A percentile compares a stretch with the other conserved stretches of the same genome.
phyloP scores from a whole-genome alignment of 2,113 vertebrate genomes.

The Turnix velox region DNA sequence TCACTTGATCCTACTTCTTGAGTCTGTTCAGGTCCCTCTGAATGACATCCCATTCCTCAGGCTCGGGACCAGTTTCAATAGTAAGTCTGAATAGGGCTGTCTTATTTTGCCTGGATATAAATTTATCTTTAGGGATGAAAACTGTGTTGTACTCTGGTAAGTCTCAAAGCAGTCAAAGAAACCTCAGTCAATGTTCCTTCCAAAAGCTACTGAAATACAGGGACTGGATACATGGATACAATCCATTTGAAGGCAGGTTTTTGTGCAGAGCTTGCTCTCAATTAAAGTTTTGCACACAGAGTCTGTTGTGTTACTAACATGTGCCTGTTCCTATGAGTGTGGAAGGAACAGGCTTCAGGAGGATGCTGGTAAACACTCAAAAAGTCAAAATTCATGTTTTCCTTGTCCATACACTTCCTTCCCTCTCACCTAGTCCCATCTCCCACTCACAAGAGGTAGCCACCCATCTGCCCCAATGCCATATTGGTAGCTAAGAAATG shows the following conservation, averaged over 20 bases:
- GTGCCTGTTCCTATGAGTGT: neutral
- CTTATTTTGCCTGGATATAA: neutral
- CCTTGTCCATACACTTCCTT: neutral
- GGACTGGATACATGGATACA: neutral
- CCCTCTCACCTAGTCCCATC: neutral
- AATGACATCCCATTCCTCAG: neutral
- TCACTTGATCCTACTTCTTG: neutral
- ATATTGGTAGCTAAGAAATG: neutral
- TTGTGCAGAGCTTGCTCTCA: neutral
- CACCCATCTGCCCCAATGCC: neutral
- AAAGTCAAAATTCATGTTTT: neutral
- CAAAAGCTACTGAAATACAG: neutral
- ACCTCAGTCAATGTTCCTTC: neutral
- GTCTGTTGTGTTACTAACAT: neutral
- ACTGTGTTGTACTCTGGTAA: neutral
- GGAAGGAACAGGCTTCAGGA: neutral
- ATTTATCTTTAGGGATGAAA: neutral
- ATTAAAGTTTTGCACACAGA: neutral
- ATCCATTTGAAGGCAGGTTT: neutral
- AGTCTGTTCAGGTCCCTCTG: neutral
- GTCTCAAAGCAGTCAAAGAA: neutral
- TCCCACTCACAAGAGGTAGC: fast-evolving
- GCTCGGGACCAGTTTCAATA: neutral
- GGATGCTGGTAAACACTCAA: fast-evolving
- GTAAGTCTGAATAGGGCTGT: neutral